A percentile compares a stretch with the other conserved stretches of the same genome.
Evolutionary conservation across 2,888 invertebrate species (phyloP).

Genomic region (Tetropium fuscum): DNA sequence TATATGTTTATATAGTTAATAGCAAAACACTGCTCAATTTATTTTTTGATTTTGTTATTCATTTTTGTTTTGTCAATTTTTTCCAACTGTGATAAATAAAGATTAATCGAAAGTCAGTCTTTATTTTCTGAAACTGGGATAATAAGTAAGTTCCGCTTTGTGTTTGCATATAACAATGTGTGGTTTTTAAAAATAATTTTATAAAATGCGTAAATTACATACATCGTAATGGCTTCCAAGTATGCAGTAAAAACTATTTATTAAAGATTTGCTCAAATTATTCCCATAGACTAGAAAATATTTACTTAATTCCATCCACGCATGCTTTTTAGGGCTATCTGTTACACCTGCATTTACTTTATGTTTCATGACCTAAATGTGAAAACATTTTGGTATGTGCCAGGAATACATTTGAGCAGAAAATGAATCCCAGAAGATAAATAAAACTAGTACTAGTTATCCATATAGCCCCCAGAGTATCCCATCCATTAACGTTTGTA

Average conservation of each 20-base stretch:
- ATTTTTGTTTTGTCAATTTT: constrained; percentile 49
- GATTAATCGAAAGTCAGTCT: constrained; percentile 35
- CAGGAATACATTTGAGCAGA: not conserved
- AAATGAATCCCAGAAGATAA: not conserved
- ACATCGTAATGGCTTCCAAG: no score
- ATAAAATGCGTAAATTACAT: not conserved
- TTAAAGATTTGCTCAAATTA: no score
- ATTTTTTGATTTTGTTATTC: constrained; percentile 42
- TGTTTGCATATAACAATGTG: constrained; percentile 21
- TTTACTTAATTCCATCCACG: no score
- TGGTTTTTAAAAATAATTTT: constrained; percentile 11
- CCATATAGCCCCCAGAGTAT: constrained; percentile 12
- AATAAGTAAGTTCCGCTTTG: constrained; percentile 20
- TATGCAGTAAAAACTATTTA: no score
- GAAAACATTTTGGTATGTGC: no score
- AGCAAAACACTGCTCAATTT: constrained; percentile 45
- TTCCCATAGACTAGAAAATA: no score
- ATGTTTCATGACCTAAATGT: no score
- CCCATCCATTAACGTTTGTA: constrained; percentile 1
- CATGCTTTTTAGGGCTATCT: no score
- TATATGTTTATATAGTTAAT: constrained; percentile 31
- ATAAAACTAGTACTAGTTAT: not conserved
- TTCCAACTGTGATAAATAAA: constrained; percentile 62
- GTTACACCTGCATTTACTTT: no score
- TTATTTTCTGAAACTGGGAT: constrained; percentile 23